These are phyloP conservation scores for Apamea monoglypha DNA, from an alignment of 2,888 invertebrate species.

Conservation along the genomic window DNA sequence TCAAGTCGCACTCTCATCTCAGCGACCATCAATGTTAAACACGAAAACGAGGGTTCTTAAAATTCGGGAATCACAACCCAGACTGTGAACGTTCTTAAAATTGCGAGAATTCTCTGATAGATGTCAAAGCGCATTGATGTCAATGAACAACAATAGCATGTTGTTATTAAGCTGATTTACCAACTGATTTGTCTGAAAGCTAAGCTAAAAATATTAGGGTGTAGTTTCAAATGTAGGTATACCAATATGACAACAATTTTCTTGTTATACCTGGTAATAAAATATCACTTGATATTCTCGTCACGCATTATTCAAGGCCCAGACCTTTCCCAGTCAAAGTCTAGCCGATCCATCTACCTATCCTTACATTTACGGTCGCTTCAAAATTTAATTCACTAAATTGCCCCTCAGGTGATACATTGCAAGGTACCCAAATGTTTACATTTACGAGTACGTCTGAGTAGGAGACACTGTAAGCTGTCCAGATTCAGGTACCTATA, in stretches of 20 bases:
- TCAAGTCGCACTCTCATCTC: too few relatives aligned
- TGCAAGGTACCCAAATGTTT: conserved; percentile 53
- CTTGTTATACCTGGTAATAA: background rate
- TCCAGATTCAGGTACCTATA: conserved; percentile 15
- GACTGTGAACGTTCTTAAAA: background rate
- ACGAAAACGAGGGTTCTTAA: too few relatives aligned
- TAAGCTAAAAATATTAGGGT: background rate
- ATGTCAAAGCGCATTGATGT: background rate
- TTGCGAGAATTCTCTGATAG: background rate
- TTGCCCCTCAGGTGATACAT: conserved; percentile 45
- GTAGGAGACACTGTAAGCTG: conserved; percentile 31
- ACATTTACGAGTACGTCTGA: conserved; percentile 34
- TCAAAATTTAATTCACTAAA: conserved; percentile 61
- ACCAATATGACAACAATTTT: background rate
- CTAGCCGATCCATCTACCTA: conserved; percentile 17
- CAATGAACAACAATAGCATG: background rate
- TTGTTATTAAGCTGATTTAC: background rate
- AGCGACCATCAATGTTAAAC: too few relatives aligned
- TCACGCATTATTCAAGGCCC: background rate
- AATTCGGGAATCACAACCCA: too few relatives aligned
- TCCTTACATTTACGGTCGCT: conserved; percentile 30
- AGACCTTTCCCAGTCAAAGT: background rate
- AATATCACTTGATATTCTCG: background rate
- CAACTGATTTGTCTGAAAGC: background rate
- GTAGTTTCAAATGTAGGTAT: too few relatives aligned